phyloP scores from a whole-genome alignment of 1,140 invertebrate species.

The Papilio dardanus region DNA sequence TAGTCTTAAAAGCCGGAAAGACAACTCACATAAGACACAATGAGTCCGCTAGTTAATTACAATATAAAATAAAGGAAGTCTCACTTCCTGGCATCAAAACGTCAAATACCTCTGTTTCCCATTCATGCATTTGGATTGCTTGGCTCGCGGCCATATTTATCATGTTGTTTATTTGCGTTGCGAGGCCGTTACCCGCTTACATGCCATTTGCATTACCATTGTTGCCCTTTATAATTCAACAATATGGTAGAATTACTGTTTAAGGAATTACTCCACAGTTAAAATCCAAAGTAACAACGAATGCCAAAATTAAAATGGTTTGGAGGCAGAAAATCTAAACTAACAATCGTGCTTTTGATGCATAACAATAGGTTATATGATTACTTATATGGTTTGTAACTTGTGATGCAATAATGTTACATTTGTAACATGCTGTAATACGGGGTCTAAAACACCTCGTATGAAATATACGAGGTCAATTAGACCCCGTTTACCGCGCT shows the following conservation, averaged over 20 bases:
- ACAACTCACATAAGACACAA: neutral
- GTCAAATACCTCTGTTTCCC: slow-evolving; percentile 17
- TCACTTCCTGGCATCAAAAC: slow-evolving; percentile 27
- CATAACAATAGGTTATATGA: too few relatives aligned
- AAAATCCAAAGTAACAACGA: too few relatives aligned
- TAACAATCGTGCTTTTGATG: too few relatives aligned
- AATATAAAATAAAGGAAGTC: slow-evolving; percentile 5
- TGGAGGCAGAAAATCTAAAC: too few relatives aligned
- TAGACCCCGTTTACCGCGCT: too few relatives aligned
- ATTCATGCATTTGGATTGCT: slow-evolving; percentile 32
- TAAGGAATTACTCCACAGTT: neutral
- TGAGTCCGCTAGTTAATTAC: neutral
- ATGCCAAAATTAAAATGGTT: neutral
- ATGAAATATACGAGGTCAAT: too few relatives aligned
- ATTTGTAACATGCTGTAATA: too few relatives aligned
- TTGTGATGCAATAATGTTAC: too few relatives aligned
- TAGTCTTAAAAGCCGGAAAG: neutral
- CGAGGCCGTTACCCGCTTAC: slow-evolving; percentile 30
- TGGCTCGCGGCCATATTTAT: slow-evolving; percentile 28
- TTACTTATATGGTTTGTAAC: too few relatives aligned
- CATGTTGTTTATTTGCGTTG: slow-evolving; percentile 25
- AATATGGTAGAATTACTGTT: neutral
- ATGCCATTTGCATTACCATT: slow-evolving; percentile 30
- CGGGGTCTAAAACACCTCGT: too few relatives aligned
- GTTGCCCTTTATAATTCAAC: neutral